Evolutionary conservation across 2,888 invertebrate genomes (phyloP).

Genomic region (Drosophila heteroneura): DNA sequence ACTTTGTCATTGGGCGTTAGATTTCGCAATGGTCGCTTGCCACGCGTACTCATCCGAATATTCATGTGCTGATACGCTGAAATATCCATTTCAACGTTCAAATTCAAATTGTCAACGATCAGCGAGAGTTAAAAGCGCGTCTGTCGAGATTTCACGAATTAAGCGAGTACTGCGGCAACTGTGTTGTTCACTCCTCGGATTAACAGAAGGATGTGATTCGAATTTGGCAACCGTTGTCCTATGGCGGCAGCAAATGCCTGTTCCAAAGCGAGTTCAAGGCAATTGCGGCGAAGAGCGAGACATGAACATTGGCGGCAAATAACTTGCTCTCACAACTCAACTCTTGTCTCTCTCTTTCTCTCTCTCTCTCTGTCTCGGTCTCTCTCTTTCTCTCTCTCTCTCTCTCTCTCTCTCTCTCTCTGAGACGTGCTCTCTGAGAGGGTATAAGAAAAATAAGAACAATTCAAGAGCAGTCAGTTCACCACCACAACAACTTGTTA

Average conservation of each 20-base stretch:
- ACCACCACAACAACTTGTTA: conserved; percentile 75
- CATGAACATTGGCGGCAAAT: conserved; percentile 13
- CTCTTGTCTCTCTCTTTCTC: conserved; percentile 19
- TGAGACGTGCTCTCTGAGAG: conserved; percentile 13
- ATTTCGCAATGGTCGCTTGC: conserved; percentile 91
- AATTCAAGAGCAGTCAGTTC: conserved; percentile 32
- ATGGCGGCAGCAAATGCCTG: conserved; percentile 46
- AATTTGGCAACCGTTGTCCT: conserved; percentile 55
- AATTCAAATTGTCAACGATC: conserved; percentile 27
- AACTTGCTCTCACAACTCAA: conserved; percentile 14
- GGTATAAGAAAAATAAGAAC: conserved; percentile 37
- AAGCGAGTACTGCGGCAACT: conserved; percentile 50
- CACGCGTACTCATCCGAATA: conserved; percentile 88
- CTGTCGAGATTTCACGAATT: not conserved
- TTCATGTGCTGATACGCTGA: conserved; percentile 83
- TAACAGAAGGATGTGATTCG: conserved; percentile 81
- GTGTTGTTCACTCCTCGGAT: conserved; percentile 77
- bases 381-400: conserved; percentile 27
- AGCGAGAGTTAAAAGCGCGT: conserved; percentile 38
- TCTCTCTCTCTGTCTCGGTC: conserved; percentile 19
- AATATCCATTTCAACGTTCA: conserved; percentile 73
- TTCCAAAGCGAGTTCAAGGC: conserved; percentile 56
- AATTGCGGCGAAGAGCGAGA: conserved; percentile 68
- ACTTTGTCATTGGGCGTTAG: conserved; percentile 92
- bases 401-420: conserved; percentile 25